Evolutionary conservation across 2,113 vertebrate species (phyloP).

Genomic region (Dasypus novemcinctus): DNA sequence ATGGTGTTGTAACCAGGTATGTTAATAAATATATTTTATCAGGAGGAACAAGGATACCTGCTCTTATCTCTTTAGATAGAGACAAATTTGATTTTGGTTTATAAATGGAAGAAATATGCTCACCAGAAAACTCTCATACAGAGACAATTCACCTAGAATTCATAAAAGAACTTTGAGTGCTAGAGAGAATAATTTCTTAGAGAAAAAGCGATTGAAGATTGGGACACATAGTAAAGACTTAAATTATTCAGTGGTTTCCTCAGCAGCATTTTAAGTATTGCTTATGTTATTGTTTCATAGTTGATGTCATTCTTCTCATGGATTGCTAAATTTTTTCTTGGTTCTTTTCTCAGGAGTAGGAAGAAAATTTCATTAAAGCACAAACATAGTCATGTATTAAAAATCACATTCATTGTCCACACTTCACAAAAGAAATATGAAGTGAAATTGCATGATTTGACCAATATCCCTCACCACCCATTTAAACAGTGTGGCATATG

Average conservation of each 20-base stretch:
- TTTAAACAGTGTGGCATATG: background rate
- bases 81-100: background rate
- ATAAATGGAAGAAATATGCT: background rate
- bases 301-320: background rate
- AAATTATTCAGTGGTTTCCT: slow-evolving; percentile 34
- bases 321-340: slow-evolving; percentile 13
- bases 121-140: background rate
- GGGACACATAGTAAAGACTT: background rate
- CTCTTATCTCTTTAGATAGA: background rate
- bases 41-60: background rate
- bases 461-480: background rate
- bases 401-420: background rate
- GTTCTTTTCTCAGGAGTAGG: slow-evolving; percentile 20
- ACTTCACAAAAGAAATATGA: background rate
- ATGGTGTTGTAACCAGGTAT: background rate
- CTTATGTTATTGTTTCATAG: background rate
- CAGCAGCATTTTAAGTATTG: background rate
- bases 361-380: slow-evolving; percentile 16
- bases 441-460: background rate
- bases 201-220: background rate
- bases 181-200: background rate
- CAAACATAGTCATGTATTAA: background rate
- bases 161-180: background rate
- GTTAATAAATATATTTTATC: background rate
- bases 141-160: background rate